Conservation (phyloP, 2,113 vertebrate genomes). For the Catharus bicknelli region DNA sequence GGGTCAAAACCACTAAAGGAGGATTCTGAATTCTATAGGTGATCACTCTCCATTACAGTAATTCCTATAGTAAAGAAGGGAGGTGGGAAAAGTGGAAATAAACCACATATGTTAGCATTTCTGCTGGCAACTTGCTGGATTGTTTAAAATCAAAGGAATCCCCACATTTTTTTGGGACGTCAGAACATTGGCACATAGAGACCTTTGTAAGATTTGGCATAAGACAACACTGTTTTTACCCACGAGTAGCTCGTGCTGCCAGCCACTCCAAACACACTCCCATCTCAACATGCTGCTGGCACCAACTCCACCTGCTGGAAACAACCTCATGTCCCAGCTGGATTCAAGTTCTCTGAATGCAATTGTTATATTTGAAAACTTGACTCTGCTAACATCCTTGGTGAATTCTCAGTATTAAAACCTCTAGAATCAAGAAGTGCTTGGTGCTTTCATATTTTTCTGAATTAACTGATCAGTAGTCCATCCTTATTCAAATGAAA, state of each 20-base stretch:
- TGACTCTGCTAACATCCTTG: background rate
- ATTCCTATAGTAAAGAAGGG: background rate
- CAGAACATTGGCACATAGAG: background rate
- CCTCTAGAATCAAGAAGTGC: background rate
- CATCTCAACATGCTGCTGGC: background rate
- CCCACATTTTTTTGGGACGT: background rate
- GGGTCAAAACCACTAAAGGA: background rate
- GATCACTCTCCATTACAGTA: background rate
- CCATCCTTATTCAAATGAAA: background rate
- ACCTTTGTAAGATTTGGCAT: background rate
- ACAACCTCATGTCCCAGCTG: background rate
- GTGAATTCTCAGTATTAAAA: background rate
- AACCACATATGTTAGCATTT: background rate
- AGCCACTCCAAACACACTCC: background rate
- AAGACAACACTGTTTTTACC: background rate
- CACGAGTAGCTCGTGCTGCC: background rate
- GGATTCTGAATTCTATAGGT: background rate
- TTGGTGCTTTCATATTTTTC: background rate
- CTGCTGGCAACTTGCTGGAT: background rate
- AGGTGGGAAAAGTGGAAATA: background rate
- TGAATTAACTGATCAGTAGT: background rate
- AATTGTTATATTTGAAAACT: background rate
- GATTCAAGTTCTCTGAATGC: background rate
- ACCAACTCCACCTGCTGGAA: constrained; percentile 11
- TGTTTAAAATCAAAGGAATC: constrained; percentile 25